Conservation (phyloP, 2,113 vertebrate genomes). For the Austrofundulus limnaeus region DNA sequence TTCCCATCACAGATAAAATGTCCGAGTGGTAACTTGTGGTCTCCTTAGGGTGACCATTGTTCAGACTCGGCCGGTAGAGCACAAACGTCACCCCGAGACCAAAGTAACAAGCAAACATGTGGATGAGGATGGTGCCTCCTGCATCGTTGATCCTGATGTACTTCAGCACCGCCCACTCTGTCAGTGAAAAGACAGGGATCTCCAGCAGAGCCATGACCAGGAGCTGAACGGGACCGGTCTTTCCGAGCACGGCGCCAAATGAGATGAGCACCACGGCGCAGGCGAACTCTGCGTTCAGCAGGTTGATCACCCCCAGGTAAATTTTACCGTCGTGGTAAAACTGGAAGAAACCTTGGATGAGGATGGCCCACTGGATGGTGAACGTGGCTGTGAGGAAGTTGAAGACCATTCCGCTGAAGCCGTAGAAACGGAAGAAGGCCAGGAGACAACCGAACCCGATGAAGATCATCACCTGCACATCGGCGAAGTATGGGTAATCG, state of each 20-base stretch:
- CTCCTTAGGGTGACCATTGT: conserved; percentile 69
- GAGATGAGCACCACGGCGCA: conserved; percentile 85
- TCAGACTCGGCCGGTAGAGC: conserved; percentile 67
- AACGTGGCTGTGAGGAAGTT: conserved; percentile 85
- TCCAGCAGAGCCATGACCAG: conserved; percentile 80
- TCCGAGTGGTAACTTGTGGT: conserved; percentile 75
- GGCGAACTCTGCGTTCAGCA: conserved; percentile 81
- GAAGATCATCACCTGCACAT: conserved; percentile 86
- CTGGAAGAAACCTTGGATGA: conserved; percentile 82
- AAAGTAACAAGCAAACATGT: conserved; percentile 86
- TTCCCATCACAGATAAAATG: conserved; percentile 78
- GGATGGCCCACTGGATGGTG: conserved; percentile 82
- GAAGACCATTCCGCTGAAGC: conserved; percentile 81
- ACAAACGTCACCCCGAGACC: conserved; percentile 80
- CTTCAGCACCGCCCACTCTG: conserved; percentile 78
- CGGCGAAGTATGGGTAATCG: conserved; percentile 82
- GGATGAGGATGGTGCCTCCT: conserved; percentile 83
- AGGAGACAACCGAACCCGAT: conserved; percentile 84
- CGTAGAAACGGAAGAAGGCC: conserved; percentile 80
- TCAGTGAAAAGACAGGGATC: conserved; percentile 75
- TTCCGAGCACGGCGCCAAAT: conserved; percentile 81
- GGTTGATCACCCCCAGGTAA: conserved; percentile 76
- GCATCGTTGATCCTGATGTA: conserved; percentile 79
- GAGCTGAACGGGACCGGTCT: conserved; percentile 83
- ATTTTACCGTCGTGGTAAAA: conserved; percentile 74